phyloP scores from a whole-genome alignment of 35 echinoderm and acorn worm species.

The Ophiothrix spiculata region DNA sequence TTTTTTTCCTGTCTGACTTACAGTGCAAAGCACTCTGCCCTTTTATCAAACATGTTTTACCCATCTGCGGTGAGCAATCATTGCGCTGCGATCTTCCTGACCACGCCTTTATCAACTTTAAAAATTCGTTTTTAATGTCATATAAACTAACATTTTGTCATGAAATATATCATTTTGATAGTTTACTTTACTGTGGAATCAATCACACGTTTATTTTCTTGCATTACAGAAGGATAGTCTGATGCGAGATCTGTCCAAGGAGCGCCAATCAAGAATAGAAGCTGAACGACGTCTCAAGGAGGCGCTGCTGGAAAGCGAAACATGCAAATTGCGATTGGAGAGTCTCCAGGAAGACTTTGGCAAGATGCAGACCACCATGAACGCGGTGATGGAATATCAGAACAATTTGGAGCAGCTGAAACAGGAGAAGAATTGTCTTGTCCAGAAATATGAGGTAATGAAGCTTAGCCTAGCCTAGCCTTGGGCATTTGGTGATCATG shows the following conservation, averaged over 20 bases:
- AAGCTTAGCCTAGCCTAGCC: no score
- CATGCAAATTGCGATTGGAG: slow-evolving; percentile 32
- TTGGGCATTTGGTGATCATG: no score
- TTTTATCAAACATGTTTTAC: no score
- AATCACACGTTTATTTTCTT: neutral
- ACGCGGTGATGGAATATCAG: slow-evolving; percentile 43
- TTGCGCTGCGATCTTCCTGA: no score
- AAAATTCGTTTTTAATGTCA: no score
- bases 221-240: slow-evolving; percentile 39
- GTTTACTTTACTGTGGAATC: neutral
- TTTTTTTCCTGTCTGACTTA: no score
- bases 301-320: slow-evolving; percentile 33
- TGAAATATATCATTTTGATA: no score
- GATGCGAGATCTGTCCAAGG: slow-evolving; percentile 41
- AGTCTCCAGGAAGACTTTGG: slow-evolving; percentile 28
- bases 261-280: slow-evolving; percentile 32
- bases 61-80: no score
- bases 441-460: slow-evolving; percentile 36
- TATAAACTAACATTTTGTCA: no score
- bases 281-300: slow-evolving; percentile 44
- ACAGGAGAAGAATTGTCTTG: slow-evolving; percentile 18
- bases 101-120: no score
- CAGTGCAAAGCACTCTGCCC: no score
- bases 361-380: slow-evolving; percentile 39
- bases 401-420: slow-evolving; percentile 46